Conservation (phyloP, 2,888 invertebrate species). For the Tiliacea aurago region DNA sequence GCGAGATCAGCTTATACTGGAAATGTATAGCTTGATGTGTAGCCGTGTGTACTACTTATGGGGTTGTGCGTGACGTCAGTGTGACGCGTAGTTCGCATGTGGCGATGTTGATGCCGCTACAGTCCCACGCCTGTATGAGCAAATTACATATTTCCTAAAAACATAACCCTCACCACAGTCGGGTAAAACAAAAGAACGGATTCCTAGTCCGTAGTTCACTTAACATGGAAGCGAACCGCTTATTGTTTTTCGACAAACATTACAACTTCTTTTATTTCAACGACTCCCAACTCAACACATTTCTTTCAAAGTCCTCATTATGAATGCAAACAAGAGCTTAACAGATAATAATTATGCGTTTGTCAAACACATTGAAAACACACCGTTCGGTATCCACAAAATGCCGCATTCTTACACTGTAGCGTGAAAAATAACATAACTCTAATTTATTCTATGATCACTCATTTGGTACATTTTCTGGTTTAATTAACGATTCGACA, state of each 20-base stretch:
- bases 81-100: too few species aligned
- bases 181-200: neutral
- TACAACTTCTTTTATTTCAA: constrained; percentile 20
- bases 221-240: constrained; percentile 6
- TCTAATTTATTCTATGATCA: constrained; percentile 87
- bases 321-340: constrained; percentile 49
- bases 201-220: neutral
- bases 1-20: too few species aligned
- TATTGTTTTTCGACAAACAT: constrained; percentile 38
- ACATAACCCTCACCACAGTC: neutral
- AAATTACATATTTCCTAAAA: neutral
- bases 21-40: too few species aligned
- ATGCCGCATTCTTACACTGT: constrained; percentile 81
- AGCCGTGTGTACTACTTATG: too few species aligned
- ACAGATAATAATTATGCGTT: constrained; percentile 63
- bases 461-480: constrained; percentile 77
- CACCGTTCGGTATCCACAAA: constrained; percentile 78
- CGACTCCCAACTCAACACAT: constrained; percentile 19
- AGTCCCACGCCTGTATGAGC: too few species aligned
- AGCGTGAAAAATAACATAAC: constrained; percentile 83
- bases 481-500: constrained; percentile 84
- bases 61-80: too few species aligned
- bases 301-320: constrained; percentile 64
- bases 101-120: too few species aligned
- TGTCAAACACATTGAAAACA: constrained; percentile 78